These are phyloP conservation scores for Choloepus hoffmanni DNA, from an alignment of 2,113 vertebrate genomes.

Conservation along the genomic window DNA sequence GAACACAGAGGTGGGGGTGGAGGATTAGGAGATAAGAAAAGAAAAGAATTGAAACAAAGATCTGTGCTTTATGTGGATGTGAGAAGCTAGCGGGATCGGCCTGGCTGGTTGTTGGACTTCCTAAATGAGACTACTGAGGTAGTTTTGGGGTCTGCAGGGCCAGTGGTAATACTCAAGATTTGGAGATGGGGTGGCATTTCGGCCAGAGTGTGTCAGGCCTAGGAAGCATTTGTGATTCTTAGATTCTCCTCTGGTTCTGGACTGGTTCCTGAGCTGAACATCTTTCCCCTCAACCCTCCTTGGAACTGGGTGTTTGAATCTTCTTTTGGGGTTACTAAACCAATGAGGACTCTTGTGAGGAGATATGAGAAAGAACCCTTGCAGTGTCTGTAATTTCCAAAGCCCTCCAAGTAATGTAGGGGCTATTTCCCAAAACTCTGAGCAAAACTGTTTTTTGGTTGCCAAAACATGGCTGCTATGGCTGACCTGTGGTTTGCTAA, in stretches of 20 bases:
- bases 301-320: neutral
- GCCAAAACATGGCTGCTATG: neutral
- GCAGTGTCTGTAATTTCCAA: conserved; percentile 9
- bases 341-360: neutral
- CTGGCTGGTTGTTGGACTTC: neutral
- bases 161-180: neutral
- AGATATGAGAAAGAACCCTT: neutral
- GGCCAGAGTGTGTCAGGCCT: neutral
- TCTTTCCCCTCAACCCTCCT: neutral
- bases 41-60: neutral
- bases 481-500: conserved; percentile 46
- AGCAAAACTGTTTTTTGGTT: conserved; percentile 36
- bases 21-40: neutral
- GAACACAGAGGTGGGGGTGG: neutral
- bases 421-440: conserved; percentile 15
- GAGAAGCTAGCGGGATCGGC: neutral
- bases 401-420: neutral
- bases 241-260: neutral
- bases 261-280: neutral
- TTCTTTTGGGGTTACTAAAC: neutral
- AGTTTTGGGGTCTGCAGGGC: neutral
- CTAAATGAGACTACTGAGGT: neutral
- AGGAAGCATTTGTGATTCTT: neutral
- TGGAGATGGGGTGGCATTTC: neutral
- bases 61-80: neutral